Base-by-base conservation (phyloP, 2,797 vertebrate species). In the Pachyuromys duprasi region DNA sequence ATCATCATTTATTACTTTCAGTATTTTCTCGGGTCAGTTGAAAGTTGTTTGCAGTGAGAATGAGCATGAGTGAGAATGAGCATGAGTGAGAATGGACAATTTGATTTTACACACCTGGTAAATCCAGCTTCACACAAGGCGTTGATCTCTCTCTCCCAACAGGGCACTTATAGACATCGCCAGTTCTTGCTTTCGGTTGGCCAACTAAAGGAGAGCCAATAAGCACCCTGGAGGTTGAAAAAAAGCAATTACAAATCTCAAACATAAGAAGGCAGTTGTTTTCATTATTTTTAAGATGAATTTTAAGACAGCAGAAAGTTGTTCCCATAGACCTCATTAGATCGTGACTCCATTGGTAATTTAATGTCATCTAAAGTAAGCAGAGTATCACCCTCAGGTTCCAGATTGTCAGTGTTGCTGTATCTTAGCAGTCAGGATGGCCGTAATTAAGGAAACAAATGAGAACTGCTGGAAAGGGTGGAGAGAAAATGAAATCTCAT, bases 111-210 rank as follows among this genome's bases (percentile, higher is more conserved):
- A 98, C 99, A 99, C 99, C 98, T 96, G 99, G 99, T 69, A 99
- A 98, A 13, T 99, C 98, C 97, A 99, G 98, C 98, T 99, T 99
- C 91, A 98, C 89, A 81, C 99, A 99, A 60, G 96, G 96, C 9
- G 97, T 98, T 72, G 98, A 97, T 90, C 83, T 80, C 45, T 92
- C 97, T 72, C 70, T 98, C 55, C 99, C 99, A 45, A 99, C 99
- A 1, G 99, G 99, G 95, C 99, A 99, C 98, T 99, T 99, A 98
- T 99, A 99, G 81, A 99, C 99, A 83, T 99, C 99, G 55, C 99
- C 99, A 2, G 99, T 99, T 97, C 99, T 98, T 96, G 98, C 99
- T 22, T 98, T 96, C 31, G 99, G 99, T 81, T 99, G 99, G 45
- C 99, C 99, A 87, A 98, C 99, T 96, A 99, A 97, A 0, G 99